Evolutionary conservation across 1,140 invertebrate species (phyloP), one percentile per base, ranked within the genome.

Genomic region (Prorops nasuta): DNA sequence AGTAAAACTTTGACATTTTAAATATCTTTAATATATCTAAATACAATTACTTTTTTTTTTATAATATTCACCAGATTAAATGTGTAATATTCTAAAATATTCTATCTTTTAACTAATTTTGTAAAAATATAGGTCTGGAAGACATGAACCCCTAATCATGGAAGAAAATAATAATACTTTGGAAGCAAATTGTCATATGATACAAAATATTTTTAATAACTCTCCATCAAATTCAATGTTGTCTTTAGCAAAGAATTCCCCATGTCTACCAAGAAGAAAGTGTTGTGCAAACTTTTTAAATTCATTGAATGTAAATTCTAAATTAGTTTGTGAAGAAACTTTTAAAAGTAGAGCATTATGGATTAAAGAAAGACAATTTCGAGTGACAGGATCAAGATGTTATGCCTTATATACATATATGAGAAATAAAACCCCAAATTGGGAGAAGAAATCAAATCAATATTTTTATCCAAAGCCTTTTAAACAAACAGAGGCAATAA

Each of bases 381-480:
- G 49, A 38, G 24, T 51, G 8, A 44, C 49, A 16, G 49, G 49
- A 18, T 51, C 34, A 9, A 12, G 40, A 8, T 44, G 40, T n/a
- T 44, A 51, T 22, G 36, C 24, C 8, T 9, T 51, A 6, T 51
- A 24, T 19, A 51, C 49, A 10, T 44, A 51, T 20, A 8, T 1
- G 1, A 44, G 17, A 38, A 51, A 51, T 37, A 28, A n/a, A 28
- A 51, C 44, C 8, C 24, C 41, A 37, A 38, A 51, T 44, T 51
- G 49, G 49, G 3, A 37, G 16, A 36, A 51, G 1, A 44, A 51
- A 38, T 36, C 49, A 8, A 15, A 18, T 9, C 37, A 51, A 16
- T 51, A 24, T 44, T 51, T 51, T 37, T 35, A 38, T 15, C 35
- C 41, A 1, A 36, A 2, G 10, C 9, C 9, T 7, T 12, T 51